Conservation (phyloP, 2,888 invertebrate genomes). For the Pyrrhia umbra region DNA sequence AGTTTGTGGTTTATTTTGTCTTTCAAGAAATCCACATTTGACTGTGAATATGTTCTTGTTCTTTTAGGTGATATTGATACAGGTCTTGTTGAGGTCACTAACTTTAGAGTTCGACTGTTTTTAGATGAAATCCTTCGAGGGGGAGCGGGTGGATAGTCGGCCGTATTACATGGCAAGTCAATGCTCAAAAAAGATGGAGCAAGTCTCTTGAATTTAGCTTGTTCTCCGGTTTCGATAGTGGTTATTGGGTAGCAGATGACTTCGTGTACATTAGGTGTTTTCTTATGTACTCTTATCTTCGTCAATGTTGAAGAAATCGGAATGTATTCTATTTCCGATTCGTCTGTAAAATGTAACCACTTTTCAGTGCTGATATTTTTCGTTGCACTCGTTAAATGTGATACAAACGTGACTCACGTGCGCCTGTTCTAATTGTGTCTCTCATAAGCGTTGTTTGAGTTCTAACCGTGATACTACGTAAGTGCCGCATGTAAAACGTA, state of each 20-base stretch:
- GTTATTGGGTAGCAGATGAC: conserved; percentile 91
- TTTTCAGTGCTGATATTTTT: conserved; percentile 72
- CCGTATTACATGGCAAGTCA: conserved; percentile 72
- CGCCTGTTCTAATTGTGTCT: conserved; percentile 77
- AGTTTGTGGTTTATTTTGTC: conserved; percentile 91
- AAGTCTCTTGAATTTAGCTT: conserved; percentile 89
- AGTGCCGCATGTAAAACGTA: conserved; percentile 68
- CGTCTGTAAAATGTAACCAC: conserved; percentile 92
- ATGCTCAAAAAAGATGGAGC: conserved; percentile 89
- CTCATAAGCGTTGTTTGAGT: conserved; percentile 73
- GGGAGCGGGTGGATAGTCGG: conserved; percentile 91
- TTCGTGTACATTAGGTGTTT: conserved; percentile 87
- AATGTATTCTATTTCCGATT: conserved; percentile 94
- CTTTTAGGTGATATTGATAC: conserved; percentile 78
- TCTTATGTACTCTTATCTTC: conserved; percentile 94
- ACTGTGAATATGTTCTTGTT: conserved; percentile 73
- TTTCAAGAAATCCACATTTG: conserved; percentile 91
- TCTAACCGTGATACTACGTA: conserved; percentile 78
- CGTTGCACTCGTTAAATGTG: conserved; percentile 77
- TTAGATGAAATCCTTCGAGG: conserved; percentile 94
- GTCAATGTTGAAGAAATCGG: conserved; percentile 95
- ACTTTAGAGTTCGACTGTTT: conserved; percentile 92
- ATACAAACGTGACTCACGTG: conserved; percentile 82
- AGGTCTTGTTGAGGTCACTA: conserved; percentile 90
- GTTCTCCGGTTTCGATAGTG: conserved; percentile 75